Conservation (phyloP, 2,797 vertebrate genomes). For the Rhinichthys osculus region DNA sequence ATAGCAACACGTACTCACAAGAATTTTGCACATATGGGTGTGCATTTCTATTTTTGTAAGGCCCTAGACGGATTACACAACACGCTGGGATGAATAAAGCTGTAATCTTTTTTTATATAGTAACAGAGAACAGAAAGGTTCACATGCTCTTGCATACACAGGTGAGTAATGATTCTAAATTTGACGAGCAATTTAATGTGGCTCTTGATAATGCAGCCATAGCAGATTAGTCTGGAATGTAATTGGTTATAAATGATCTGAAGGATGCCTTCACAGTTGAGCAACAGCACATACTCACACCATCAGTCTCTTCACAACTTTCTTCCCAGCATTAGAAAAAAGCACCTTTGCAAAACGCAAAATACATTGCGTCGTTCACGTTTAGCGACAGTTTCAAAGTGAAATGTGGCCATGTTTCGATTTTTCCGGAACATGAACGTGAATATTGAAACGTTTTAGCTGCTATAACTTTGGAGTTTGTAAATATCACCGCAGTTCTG, state of each 20-base stretch:
- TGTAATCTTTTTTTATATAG: neutral
- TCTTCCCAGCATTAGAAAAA: too few relatives aligned
- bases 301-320: neutral
- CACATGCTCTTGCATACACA: neutral
- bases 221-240: neutral
- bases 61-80: neutral
- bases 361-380: too few relatives aligned
- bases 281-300: neutral
- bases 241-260: neutral
- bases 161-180: neutral
- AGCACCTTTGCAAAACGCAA: too few relatives aligned
- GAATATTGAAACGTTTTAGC: too few relatives aligned
- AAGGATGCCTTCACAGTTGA: neutral
- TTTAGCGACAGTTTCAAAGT: too few relatives aligned
- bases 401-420: too few relatives aligned
- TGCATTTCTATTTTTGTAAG: neutral
- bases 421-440: too few relatives aligned
- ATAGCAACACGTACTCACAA: neutral
- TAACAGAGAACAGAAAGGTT: neutral
- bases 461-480: too few relatives aligned
- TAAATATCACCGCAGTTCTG: too few relatives aligned
- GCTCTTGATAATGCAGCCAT: neutral
- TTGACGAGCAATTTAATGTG: neutral
- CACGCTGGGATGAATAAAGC: neutral
- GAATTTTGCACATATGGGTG: neutral